phyloP scores from a whole-genome alignment of 2,797 vertebrate species.

The Synanceia verrucosa region DNA sequence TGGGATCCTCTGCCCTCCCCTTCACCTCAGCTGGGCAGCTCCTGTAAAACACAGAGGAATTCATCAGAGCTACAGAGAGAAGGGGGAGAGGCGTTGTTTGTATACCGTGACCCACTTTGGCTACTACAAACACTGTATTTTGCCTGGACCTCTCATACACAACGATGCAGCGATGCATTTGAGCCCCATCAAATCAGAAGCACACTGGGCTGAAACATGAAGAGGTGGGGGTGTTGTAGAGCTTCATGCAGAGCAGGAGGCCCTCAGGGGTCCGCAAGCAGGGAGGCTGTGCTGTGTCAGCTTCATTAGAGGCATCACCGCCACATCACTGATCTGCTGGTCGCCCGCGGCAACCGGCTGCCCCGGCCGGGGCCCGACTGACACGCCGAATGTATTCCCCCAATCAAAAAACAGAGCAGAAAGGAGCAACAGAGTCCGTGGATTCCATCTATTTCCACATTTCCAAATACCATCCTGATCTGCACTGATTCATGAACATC shows the following conservation, averaged over 20 bases:
- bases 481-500: background rate
- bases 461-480: background rate
- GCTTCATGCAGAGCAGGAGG: constrained; percentile 58
- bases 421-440: constrained; percentile 20
- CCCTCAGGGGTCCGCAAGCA: constrained; percentile 64
- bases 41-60: constrained; percentile 65
- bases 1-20: constrained; percentile 73
- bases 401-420: constrained; percentile 41
- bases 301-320: constrained; percentile 85
- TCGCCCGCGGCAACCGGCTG: constrained; percentile 74
- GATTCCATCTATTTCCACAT: constrained; percentile 14
- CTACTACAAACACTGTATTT: constrained; percentile 46
- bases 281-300: constrained; percentile 82
- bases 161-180: constrained; percentile 48
- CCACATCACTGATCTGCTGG: constrained; percentile 80
- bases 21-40: constrained; percentile 75
- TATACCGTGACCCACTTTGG: constrained; percentile 62
- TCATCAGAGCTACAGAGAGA: constrained; percentile 33
- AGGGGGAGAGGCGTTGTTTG: constrained; percentile 31
- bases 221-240: constrained; percentile 27
- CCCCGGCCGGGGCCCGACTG: constrained; percentile 54
- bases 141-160: constrained; percentile 35
- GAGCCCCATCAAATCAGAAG: constrained; percentile 54
- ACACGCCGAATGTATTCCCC: constrained; percentile 64
- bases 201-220: constrained; percentile 53